Base-by-base conservation (phyloP, 2,888 invertebrate species). In the Synanthedon tipuliformis region DNA sequence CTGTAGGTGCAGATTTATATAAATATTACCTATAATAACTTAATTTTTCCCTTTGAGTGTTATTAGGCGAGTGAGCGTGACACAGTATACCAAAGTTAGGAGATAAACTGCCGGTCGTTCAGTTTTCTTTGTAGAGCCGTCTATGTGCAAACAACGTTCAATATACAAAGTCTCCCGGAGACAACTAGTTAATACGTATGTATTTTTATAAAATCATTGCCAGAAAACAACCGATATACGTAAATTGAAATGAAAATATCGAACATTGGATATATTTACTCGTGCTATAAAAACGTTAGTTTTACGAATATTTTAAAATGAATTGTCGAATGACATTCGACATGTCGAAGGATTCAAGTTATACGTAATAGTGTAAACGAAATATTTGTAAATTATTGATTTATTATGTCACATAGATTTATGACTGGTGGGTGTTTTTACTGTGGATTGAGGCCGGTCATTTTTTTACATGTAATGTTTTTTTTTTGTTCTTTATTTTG, bases 41-140 rank as follows among this genome's bases (percentile, higher is more conserved):
- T 68, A 64, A 58, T 40, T 41, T 23, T n/a, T 11, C 40, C 23
- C 18, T 27, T 15, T 40, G 16, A 40, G 12, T 52, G 13, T 59
- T 60, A 65, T 71, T 74, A 72, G 68, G 68, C 73, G 69, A 65
- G 70, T 67, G 63, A 68, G 75, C 70, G 71, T 75, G 75, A 79
- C 78, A 81, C 80, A 79, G 86, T 85, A 88, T 88, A 88, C 88
- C 88, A 88, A 88, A 88, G 88, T 80, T 88, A 88, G 86, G 66
- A 73, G 73, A 76, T 85, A 84, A 79, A 81, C 77, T 74, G 70
- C 70, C 71, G 77, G 73, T 71, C 71, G 69, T 72, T 68, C 64
- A 68, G 63, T 73, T 74, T 72, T 67, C 65, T 61, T 59, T 61
- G 57, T 56, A 50, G 56, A 57, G 50, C 57, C 52, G 51, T 53